Evolutionary conservation across 2,888 invertebrate species (phyloP).

Genomic region (Elegia similella): DNA sequence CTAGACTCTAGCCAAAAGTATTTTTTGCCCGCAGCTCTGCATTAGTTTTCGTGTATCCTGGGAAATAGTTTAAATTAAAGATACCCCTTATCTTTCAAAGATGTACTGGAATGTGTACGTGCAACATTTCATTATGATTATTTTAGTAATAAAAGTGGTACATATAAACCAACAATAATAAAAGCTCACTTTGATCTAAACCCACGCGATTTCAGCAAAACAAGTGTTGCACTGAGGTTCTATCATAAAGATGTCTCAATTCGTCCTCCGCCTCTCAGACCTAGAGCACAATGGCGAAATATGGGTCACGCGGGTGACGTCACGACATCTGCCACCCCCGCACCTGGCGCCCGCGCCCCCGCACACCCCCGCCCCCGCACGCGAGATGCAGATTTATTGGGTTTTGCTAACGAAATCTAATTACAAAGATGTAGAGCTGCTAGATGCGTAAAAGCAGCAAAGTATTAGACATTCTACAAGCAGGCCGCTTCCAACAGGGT

Average conservation of each 20-base stretch:
- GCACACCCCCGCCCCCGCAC: slow-evolving; percentile 25
- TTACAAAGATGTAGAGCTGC: slow-evolving; percentile 13
- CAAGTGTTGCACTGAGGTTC: not conserved
- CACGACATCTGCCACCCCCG: slow-evolving; percentile 71
- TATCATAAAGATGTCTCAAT: not conserved
- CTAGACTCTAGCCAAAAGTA: no score
- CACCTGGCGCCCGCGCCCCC: slow-evolving; percentile 48
- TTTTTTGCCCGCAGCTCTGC: no score
- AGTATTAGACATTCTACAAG: not conserved
- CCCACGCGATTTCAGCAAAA: no score
- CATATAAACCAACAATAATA: no score
- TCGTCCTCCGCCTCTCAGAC: not conserved
- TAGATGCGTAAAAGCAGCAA: not conserved
- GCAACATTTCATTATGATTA: no score
- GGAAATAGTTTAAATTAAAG: no score
- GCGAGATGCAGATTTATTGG: slow-evolving; percentile 65
- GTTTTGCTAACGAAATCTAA: slow-evolving; percentile 24
- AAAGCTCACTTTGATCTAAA: no score
- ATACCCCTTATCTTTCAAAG: no score
- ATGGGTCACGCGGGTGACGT: slow-evolving; percentile 53
- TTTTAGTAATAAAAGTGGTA: no score
- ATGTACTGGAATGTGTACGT: no score
- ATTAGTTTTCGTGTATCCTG: no score
- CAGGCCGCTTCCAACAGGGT: no score
- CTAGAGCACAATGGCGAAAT: slow-evolving; percentile 35